Percentiles rank a stretch among this genome's conserved stretches.
These are phyloP conservation scores for Sinocyclocheilus anshuiensis DNA, from an alignment of 2,113 vertebrate genomes.

Conservation along the genomic window DNA sequence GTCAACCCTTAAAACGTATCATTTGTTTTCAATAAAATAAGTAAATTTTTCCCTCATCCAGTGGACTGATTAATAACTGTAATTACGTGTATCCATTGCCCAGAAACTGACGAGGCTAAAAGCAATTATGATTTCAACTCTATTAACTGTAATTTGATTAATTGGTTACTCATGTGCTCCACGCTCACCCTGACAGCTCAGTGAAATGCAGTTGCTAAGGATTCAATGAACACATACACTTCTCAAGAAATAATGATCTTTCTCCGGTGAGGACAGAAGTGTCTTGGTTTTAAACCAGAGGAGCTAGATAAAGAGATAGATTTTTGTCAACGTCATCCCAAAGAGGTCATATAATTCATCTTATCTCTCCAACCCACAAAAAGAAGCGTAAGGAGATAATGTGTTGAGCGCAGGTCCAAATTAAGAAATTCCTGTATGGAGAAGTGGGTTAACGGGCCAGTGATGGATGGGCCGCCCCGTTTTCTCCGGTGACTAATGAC, in stretches of 20 bases:
- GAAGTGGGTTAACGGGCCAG: constrained; percentile 48
- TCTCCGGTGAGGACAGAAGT: neutral
- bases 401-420: constrained; percentile 13
- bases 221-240: neutral
- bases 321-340: constrained; percentile 21
- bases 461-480: constrained; percentile 40
- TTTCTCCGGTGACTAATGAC: constrained; percentile 48
- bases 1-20: neutral
- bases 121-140: constrained; percentile 8
- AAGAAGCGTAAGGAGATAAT: neutral
- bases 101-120: neutral
- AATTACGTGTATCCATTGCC: constrained; percentile 7
- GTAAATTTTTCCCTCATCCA: neutral
- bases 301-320: too few species aligned
- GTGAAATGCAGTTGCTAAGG: constrained; percentile 3
- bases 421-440: constrained; percentile 19
- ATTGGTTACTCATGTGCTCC: constrained; percentile 8
- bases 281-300: constrained; percentile 2
- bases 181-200: neutral
- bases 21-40: neutral
- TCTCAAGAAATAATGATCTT: neutral
- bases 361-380: constrained; percentile 25
- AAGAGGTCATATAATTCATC: constrained; percentile 20
- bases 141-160: constrained; percentile 31
- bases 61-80: constrained; percentile 1